Conservation (phyloP, 2,797 vertebrate species). For the Lepus oiostolus region DNA sequence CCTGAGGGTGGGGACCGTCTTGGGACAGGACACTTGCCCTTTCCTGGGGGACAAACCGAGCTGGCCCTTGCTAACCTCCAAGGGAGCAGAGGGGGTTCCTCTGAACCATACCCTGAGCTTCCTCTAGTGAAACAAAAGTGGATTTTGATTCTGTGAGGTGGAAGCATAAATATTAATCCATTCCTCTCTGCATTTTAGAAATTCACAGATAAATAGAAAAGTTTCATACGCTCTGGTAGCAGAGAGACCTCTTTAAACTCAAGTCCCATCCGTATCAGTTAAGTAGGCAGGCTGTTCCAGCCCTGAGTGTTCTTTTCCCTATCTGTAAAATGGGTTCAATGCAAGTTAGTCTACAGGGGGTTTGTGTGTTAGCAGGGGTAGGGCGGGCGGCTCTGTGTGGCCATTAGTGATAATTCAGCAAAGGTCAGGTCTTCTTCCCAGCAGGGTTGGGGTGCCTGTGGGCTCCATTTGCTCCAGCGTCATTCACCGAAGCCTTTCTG, state of each 20-base stretch:
- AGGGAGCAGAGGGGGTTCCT: neutral
- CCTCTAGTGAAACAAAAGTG: neutral
- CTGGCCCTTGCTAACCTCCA: neutral
- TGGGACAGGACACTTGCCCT: fast-evolving
- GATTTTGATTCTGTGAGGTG: neutral
- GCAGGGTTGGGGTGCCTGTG: fast-evolving
- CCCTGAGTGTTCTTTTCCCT: neutral
- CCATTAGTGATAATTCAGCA: fast-evolving
- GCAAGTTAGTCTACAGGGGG: neutral
- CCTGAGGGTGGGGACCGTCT: neutral
- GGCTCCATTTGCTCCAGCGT: too few species aligned
- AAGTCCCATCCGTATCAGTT: too few species aligned
- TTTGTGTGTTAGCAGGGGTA: too few species aligned
- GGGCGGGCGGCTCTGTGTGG: too few species aligned
- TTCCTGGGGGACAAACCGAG: neutral
- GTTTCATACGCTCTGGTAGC: neutral
- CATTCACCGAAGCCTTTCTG: too few species aligned
- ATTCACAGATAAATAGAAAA: neutral
- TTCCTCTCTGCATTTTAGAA: neutral
- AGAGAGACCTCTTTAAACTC: neutral
- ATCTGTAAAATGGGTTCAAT: neutral
- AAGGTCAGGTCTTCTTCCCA: neutral
- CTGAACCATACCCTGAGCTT: neutral
- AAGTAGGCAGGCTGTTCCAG: too few species aligned
- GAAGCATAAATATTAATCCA: fast-evolving